phyloP scores from a whole-genome alignment of 2,113 vertebrate species.

The Aptenodytes forsteri region DNA sequence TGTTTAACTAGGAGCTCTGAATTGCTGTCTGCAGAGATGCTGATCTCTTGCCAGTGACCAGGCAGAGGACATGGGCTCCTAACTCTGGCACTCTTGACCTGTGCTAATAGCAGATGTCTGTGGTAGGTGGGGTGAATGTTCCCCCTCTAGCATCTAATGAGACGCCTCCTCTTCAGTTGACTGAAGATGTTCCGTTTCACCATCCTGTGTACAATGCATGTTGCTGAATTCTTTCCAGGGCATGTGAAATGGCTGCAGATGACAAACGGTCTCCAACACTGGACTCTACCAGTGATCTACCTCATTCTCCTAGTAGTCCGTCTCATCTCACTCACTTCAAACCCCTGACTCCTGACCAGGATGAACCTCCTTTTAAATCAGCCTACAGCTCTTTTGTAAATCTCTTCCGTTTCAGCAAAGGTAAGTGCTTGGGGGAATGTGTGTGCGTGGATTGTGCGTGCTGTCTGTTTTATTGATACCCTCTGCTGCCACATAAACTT shows the following conservation, averaged over 20 bases:
- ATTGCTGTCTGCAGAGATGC: not conserved
- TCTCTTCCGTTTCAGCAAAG: constrained; percentile 96
- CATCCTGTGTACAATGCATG: not conserved
- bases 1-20: not conserved
- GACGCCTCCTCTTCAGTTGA: not conserved
- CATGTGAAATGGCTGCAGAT: constrained; percentile 91
- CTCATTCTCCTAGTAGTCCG: constrained; percentile 83
- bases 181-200: not conserved
- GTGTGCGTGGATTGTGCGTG: accelerated
- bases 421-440: constrained; percentile 61
- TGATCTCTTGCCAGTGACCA: not conserved
- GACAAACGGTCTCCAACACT: constrained; percentile 85
- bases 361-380: constrained; percentile 94
- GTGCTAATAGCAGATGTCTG: not conserved
- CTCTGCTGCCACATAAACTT: not conserved
- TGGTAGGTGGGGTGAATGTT: not conserved
- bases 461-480: not conserved
- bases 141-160: not conserved
- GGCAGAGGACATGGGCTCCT: no score
- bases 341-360: constrained; percentile 94
- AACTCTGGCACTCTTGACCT: not conserved
- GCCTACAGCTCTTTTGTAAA: constrained; percentile 98
- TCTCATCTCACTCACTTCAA: constrained; percentile 98
- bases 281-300: constrained; percentile 82
- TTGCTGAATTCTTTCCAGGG: constrained; percentile 57